Conservation (phyloP, 1,140 invertebrate genomes). For the Cyclargus thomasi region DNA sequence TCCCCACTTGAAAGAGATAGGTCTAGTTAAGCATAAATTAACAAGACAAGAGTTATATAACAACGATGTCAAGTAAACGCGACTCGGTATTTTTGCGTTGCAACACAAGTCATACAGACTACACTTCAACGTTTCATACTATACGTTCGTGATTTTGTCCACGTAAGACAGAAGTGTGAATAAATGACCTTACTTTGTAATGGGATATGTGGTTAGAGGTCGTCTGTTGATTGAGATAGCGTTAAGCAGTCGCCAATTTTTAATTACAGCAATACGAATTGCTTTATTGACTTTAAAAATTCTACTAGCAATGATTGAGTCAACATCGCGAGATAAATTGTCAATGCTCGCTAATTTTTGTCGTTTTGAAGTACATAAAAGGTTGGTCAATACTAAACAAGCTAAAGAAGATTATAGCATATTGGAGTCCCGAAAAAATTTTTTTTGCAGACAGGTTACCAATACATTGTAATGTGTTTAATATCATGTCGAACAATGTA, state of each 20-base stretch:
- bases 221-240: neutral
- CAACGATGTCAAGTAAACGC: conserved; percentile 8
- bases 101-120: neutral
- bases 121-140: neutral
- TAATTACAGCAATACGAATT: neutral
- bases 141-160: neutral
- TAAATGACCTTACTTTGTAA: neutral
- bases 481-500: neutral
- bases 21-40: conserved; percentile 11
- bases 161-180: conserved; percentile 1
- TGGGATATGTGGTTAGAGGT: neutral
- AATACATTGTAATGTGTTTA: neutral
- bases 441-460: neutral
- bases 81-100: conserved; percentile 3
- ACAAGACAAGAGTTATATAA: conserved; percentile 15
- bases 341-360: neutral
- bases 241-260: neutral
- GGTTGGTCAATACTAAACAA: neutral
- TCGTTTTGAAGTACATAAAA: neutral
- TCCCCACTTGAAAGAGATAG: neutral
- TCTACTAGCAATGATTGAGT: neutral
- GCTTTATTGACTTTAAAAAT: neutral
- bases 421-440: neutral
- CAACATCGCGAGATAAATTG: neutral
- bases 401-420: neutral